Percentiles rank a stretch among this genome's conserved stretches.
Evolutionary conservation across 2,113 vertebrate genomes (phyloP).

Genomic region (Chaenocephalus aceratus): DNA sequence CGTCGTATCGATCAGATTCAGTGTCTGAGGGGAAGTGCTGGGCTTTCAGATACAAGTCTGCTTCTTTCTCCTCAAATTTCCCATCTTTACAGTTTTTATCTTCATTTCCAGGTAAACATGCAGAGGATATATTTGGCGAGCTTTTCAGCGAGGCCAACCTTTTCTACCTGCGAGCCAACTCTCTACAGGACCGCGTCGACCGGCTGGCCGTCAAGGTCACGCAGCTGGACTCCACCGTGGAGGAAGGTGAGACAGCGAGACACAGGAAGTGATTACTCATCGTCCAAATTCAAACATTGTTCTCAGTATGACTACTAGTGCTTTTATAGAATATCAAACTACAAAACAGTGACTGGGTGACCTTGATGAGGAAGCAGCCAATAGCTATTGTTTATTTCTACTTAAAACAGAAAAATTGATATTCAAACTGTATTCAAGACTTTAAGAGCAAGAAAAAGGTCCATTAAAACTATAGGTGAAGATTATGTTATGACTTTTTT

Average conservation of each 20-base stretch:
- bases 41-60: constrained; percentile 44
- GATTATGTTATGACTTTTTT: too few relatives aligned
- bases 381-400: too few relatives aligned
- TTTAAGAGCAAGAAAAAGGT: too few relatives aligned
- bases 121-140: constrained; percentile 98
- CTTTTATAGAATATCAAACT: too few relatives aligned
- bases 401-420: too few relatives aligned
- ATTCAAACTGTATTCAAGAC: too few relatives aligned
- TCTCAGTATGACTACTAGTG: too few relatives aligned
- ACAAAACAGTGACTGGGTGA: too few relatives aligned
- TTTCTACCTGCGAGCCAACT: constrained; percentile 97
- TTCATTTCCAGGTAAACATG: constrained; percentile 91
- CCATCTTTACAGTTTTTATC: neutral
- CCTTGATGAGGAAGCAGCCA: too few relatives aligned
- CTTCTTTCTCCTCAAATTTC: constrained; percentile 27
- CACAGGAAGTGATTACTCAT: neutral
- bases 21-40: constrained; percentile 31
- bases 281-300: neutral
- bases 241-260: constrained; percentile 91
- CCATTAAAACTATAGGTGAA: too few relatives aligned
- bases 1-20: constrained; percentile 47
- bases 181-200: constrained; percentile 98
- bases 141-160: constrained; percentile 97
- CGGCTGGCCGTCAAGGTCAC: constrained; percentile 98
- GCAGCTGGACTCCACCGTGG: constrained; percentile 98